These are phyloP conservation scores for Erebia aethiops DNA, from an alignment of 2,888 invertebrate genomes.

Conservation along the genomic window DNA sequence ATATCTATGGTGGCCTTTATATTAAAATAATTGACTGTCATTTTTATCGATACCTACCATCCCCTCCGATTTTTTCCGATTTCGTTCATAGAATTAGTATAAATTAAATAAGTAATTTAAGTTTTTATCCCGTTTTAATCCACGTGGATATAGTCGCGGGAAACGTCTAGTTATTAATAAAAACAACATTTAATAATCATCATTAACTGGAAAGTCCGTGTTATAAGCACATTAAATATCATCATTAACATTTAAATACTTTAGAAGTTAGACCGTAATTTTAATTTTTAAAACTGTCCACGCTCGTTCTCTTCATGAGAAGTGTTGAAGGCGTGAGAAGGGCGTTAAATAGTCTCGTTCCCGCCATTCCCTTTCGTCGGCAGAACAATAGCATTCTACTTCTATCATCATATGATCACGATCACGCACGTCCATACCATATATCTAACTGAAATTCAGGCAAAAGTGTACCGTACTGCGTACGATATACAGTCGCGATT, in stretches of 20 bases:
- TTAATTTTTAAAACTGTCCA: constrained; percentile 22
- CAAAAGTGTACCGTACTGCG: constrained; percentile 25
- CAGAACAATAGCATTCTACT: constrained; percentile 53
- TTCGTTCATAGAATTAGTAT: too few species aligned
- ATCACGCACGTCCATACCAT: constrained; percentile 42
- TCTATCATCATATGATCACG: constrained; percentile 49
- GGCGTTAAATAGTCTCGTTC: constrained; percentile 48
- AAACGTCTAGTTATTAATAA: too few species aligned
- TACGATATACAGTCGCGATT: background rate
- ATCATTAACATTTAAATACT: background rate
- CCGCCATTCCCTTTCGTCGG: constrained; percentile 55
- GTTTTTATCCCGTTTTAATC: too few species aligned
- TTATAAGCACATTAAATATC: too few species aligned
- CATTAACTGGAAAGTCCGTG: too few species aligned
- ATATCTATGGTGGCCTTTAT: too few species aligned
- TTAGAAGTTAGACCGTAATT: background rate
- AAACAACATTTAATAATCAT: too few species aligned
- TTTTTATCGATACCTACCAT: too few species aligned
- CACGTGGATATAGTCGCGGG: too few species aligned
- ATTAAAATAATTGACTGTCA: too few species aligned
- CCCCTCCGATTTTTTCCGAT: too few species aligned
- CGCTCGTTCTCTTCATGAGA: constrained; percentile 40
- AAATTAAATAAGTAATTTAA: too few species aligned
- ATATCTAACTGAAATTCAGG: constrained; percentile 9
- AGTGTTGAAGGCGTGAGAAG: constrained; percentile 51